These are phyloP conservation scores for Cylloceria caligata DNA, from an alignment of 2,888 invertebrate genomes.

Conservation along the genomic window DNA sequence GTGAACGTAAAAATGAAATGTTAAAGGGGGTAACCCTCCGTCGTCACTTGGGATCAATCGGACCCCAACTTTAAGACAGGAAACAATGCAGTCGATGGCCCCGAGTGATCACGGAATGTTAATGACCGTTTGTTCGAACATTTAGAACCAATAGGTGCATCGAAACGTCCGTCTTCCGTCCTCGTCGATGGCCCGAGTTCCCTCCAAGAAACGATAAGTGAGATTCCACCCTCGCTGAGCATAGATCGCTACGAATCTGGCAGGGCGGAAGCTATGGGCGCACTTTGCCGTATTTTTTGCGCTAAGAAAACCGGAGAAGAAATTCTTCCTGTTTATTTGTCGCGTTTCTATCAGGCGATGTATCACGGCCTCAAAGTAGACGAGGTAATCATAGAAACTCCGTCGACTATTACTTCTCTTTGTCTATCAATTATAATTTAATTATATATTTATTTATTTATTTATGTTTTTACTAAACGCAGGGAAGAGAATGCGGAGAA, in stretches of 20 bases:
- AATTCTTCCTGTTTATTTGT: constrained; percentile 96
- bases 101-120: too few species aligned
- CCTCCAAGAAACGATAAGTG: constrained; percentile 87
- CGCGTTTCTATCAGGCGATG: constrained; percentile 96
- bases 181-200: constrained; percentile 89
- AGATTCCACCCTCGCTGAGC: constrained; percentile 89
- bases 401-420: background rate
- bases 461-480: too few species aligned
- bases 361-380: constrained; percentile 93
- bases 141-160: constrained; percentile 82
- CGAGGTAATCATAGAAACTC: constrained; percentile 71
- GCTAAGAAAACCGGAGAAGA: constrained; percentile 97
- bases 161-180: constrained; percentile 89
- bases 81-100: too few species aligned
- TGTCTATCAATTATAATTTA: background rate
- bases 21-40: too few species aligned
- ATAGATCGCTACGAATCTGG: constrained; percentile 94
- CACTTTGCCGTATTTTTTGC: constrained; percentile 97
- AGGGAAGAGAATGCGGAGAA: constrained; percentile 88
- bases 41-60: too few species aligned
- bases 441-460: constrained; percentile 36
- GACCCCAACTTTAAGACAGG: too few species aligned
- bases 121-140: constrained; percentile 23
- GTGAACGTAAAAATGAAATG: background rate
- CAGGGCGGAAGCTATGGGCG: constrained; percentile 97